Evolutionary conservation across 2,797 vertebrate genomes (phyloP), one percentile per base, ranked within the genome.

Genomic region (Avahi laniger): DNA sequence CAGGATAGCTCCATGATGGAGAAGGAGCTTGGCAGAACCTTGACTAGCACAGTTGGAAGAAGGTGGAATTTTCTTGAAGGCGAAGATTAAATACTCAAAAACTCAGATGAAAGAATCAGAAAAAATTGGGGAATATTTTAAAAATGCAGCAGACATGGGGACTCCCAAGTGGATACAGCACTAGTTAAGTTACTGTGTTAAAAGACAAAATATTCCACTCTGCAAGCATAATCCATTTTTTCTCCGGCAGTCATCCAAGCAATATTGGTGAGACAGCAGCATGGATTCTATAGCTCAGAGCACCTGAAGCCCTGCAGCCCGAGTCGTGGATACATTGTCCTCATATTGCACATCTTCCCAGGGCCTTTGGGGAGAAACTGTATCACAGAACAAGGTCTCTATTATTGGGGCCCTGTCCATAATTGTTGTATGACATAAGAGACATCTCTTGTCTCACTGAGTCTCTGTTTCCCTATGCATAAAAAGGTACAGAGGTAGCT

Each of bases 381-480:
- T 57, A 33, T 30, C 22, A 14, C 3, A 73, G 26, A 61, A n/a
- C 7, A 41, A 17, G 2, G 15, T 12, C 4, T 35, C 57, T 43
- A 1, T 0, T 54, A 1, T 13, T 75, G 30, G 13, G 6, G 10
- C 11, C 2, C 24, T 81, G 1, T 72, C 10, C 18, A 22, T 61
- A 65, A 35, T 48, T 80, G 1, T 76, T 18, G 5, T 38, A 17
- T 50, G 18, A 14, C 2, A 11, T 63, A 30, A 30, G 15, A 70
- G 22, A 17, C 26, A 2, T 67, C 28, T 72, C 7, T 26, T 73
- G 17, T 67, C 4, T 81, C 52, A 57, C 4, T 26, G 57, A 89
- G 26, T 30, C 50, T 69, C 33, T 12, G 18, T 86, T 91, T 70
- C 9, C 11, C 30, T 28, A 20, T 28, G 30, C 8, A 4, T 57